Evolutionary conservation across 2,888 invertebrate species (phyloP).

Genomic region (Lasioglossum villosulum): DNA sequence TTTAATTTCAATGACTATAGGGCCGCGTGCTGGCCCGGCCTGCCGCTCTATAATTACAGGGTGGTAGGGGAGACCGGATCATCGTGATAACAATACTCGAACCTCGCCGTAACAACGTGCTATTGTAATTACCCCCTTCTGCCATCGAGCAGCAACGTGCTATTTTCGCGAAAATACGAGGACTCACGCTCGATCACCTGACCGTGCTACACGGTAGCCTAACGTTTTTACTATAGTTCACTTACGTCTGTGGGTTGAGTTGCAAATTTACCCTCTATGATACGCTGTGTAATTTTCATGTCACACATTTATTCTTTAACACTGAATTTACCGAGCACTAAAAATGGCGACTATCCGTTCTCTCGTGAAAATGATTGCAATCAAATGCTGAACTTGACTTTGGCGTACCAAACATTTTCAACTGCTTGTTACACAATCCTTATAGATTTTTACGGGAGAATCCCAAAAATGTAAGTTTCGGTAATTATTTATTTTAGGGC

Average conservation of each 20-base stretch:
- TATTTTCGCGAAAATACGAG: conserved; percentile 66
- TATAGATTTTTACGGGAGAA: too few relatives aligned
- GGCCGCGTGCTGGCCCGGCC: conserved; percentile 23
- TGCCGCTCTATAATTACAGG: conserved; percentile 63
- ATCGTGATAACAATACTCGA: conserved; percentile 70
- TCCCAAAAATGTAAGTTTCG: too few relatives aligned
- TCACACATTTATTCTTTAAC: too few relatives aligned
- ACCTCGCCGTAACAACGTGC: conserved; percentile 58
- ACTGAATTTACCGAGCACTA: too few relatives aligned
- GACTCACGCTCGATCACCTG: conserved; percentile 33
- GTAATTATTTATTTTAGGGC: too few relatives aligned
- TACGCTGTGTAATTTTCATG: too few relatives aligned
- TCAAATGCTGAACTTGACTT: too few relatives aligned
- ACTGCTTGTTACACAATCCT: too few relatives aligned
- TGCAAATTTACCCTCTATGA: too few relatives aligned
- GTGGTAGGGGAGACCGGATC: conserved; percentile 57
- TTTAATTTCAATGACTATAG: conserved; percentile 68
- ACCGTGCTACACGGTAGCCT: conserved; percentile 36
- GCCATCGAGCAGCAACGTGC: conserved; percentile 59
- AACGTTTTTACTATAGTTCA: conserved; percentile 8
- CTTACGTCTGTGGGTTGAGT: conserved; percentile 2
- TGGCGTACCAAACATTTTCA: too few relatives aligned
- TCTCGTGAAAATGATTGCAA: too few relatives aligned
- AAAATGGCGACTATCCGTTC: too few relatives aligned
- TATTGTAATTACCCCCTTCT: conserved; percentile 68